Conservation (phyloP, 2,113 vertebrate genomes). For the Suricata suricatta region DNA sequence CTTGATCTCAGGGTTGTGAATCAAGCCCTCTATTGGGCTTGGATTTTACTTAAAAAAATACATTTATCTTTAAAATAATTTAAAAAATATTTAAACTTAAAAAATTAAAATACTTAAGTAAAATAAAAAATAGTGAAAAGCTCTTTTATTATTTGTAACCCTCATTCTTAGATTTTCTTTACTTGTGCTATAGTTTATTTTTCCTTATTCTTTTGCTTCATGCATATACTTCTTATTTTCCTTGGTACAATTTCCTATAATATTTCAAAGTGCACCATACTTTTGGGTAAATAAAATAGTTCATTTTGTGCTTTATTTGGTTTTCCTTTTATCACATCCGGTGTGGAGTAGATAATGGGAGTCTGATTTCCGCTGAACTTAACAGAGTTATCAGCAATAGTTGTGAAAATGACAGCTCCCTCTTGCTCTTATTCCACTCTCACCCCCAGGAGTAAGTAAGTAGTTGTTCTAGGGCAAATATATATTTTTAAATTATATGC, state of each 20-base stretch:
- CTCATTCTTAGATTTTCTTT: neutral
- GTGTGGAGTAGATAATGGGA: neutral
- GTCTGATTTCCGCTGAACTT: neutral
- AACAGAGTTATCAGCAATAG: neutral
- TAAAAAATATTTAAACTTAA: no score
- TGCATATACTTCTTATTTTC: neutral
- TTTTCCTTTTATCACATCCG: neutral
- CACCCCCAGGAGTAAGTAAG: neutral
- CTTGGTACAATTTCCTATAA: neutral
- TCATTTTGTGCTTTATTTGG: neutral
- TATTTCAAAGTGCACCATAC: neutral
- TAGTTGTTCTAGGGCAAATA: neutral
- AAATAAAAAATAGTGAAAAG: neutral
- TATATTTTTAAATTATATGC: neutral
- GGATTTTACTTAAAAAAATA: no score
- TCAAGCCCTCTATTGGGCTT: no score
- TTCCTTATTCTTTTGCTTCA: neutral
- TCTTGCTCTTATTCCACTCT: accelerated
- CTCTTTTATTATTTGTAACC: neutral
- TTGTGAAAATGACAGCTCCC: accelerated
- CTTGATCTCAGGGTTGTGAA: no score
- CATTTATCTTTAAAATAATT: no score
- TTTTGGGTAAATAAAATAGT: neutral
- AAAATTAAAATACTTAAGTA: no score
- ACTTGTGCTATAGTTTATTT: neutral